These are phyloP conservation scores for Drosophila nigritarsus DNA, from an alignment of 2,888 invertebrate species.

Conservation along the genomic window DNA sequence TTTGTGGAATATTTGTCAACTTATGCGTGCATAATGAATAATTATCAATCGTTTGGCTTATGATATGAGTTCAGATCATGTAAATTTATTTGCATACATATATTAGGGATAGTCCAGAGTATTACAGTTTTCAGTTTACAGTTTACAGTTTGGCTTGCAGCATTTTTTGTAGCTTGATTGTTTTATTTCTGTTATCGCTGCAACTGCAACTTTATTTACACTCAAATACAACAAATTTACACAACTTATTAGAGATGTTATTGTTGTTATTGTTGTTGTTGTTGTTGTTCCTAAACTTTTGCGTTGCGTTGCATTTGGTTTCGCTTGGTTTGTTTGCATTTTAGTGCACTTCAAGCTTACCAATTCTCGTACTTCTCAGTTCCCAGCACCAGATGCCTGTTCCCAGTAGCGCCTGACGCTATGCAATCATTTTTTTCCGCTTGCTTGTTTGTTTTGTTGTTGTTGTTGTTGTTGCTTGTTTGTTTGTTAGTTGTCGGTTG, in stretches of 20 bases:
- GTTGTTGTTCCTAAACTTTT: slow-evolving; percentile 75
- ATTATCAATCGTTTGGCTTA: slow-evolving; percentile 3
- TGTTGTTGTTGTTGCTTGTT: slow-evolving; percentile 19
- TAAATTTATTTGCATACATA: not conserved
- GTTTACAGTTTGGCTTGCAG: slow-evolving; percentile 56
- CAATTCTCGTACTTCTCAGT: slow-evolving; percentile 4
- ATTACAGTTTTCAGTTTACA: slow-evolving; percentile 7
- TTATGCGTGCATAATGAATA: not conserved
- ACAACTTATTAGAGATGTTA: slow-evolving; percentile 75
- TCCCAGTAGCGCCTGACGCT: slow-evolving; percentile 52
- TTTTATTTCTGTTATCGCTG: slow-evolving; percentile 35
- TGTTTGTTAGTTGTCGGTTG: slow-evolving; percentile 65
- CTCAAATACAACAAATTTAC: slow-evolving; percentile 76
- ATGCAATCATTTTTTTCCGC: slow-evolving; percentile 58
- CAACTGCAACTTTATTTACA: slow-evolving; percentile 74
- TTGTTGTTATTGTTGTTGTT: slow-evolving; percentile 51
- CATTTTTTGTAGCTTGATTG: slow-evolving; percentile 42
- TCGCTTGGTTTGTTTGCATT: slow-evolving; percentile 52
- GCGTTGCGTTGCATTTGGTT: slow-evolving; percentile 35
- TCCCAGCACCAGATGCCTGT: slow-evolving; percentile 10
- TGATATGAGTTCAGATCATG: slow-evolving; percentile 7
- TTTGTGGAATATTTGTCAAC: not conserved
- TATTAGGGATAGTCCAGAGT: slow-evolving; percentile 7
- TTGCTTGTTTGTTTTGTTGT: slow-evolving; percentile 42
- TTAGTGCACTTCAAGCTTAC: slow-evolving; percentile 52